Evolutionary conservation across 1,140 invertebrate species (phyloP).

Genomic region (Drosophila murphyi): DNA sequence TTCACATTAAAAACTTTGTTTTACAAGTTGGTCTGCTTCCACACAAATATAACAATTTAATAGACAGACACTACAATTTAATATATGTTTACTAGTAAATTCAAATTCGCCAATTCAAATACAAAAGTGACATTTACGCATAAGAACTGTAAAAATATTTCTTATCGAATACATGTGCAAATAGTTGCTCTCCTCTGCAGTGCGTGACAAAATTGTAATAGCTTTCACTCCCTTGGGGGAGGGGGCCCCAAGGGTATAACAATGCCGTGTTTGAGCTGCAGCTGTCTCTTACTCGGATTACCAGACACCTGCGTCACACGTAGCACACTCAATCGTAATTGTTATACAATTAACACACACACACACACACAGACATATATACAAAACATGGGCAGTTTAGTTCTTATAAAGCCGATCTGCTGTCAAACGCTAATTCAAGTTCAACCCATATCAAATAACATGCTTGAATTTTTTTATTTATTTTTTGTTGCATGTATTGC

Average conservation of each 20-base stretch:
- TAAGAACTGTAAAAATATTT: neutral
- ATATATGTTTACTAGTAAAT: too few species aligned
- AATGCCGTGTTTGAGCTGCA: slow-evolving; percentile 21
- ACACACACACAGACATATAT: slow-evolving; percentile 7
- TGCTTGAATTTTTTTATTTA: slow-evolving; percentile 41
- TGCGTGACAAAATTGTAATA: slow-evolving; percentile 24
- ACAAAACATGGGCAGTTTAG: slow-evolving; percentile 33
- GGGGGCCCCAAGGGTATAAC: neutral
- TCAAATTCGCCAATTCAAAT: too few species aligned
- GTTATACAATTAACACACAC: slow-evolving; percentile 43
- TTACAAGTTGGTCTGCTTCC: too few species aligned
- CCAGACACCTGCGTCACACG: slow-evolving; percentile 49
- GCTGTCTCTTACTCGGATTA: slow-evolving; percentile 48
- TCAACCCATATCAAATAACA: slow-evolving; percentile 81
- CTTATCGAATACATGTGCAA: slow-evolving; percentile 3
- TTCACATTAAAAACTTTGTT: too few species aligned
- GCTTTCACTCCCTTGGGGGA: neutral
- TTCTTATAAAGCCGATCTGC: slow-evolving; percentile 75
- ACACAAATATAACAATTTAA: too few species aligned
- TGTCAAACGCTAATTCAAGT: slow-evolving; percentile 83
- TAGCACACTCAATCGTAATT: slow-evolving; percentile 22
- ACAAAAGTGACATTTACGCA: neutral
- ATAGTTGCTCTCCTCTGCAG: neutral
- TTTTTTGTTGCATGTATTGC: slow-evolving; percentile 23
- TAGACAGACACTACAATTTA: too few species aligned